Percentiles rank a stretch among this genome's conserved stretches.
These are phyloP conservation scores for Serinus canaria DNA, from an alignment of 2,113 vertebrate genomes.

Conservation along the genomic window DNA sequence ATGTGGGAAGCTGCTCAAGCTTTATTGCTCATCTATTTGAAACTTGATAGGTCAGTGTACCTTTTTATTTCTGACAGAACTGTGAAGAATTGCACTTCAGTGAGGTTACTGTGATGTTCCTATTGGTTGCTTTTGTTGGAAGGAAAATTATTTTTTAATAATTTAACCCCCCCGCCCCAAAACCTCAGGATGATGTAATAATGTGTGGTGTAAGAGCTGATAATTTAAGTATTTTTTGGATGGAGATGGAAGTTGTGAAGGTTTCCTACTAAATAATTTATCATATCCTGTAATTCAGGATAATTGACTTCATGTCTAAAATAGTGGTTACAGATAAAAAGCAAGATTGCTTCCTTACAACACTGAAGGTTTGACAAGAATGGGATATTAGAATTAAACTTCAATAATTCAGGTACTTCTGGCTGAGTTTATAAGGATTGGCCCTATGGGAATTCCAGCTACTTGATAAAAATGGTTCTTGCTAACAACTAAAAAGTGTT, in stretches of 20 bases:
- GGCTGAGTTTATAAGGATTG: neutral
- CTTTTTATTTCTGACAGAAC: neutral
- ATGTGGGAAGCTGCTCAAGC: constrained; percentile 90
- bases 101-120: neutral
- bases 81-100: neutral
- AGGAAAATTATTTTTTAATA: neutral
- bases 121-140: neutral
- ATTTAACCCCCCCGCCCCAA: neutral
- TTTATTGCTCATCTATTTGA: constrained; percentile 78
- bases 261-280: neutral
- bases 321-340: neutral
- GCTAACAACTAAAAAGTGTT: neutral
- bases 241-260: neutral
- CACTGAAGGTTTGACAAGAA: neutral
- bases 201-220: neutral
- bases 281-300: neutral
- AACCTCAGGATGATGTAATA: neutral
- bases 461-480: neutral
- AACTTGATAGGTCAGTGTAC: constrained; percentile 73
- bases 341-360: neutral
- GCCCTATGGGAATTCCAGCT: neutral
- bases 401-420: neutral
- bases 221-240: neutral
- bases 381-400: neutral
- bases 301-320: neutral